Conservation (phyloP, 1,140 invertebrate species). For the Anastatus disparis region DNA sequence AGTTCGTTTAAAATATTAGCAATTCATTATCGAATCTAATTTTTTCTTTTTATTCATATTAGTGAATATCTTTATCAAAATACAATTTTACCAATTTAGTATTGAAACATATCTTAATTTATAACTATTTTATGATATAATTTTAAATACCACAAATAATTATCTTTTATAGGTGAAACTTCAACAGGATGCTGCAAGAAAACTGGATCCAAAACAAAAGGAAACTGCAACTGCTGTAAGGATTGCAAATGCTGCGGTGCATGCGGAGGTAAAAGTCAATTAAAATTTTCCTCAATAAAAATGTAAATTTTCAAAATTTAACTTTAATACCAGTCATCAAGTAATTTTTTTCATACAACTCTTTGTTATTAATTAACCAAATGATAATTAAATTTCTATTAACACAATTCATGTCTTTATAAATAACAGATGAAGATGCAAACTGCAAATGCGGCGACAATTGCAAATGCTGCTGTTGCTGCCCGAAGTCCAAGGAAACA, state of each 20-base stretch:
- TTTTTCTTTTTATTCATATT: too few relatives aligned
- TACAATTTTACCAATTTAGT: too few relatives aligned
- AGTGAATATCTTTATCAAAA: too few relatives aligned
- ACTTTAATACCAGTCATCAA: too few relatives aligned
- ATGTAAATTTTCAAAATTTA: too few relatives aligned
- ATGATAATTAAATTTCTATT: background rate
- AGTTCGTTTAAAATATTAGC: too few relatives aligned
- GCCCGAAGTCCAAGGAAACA: background rate
- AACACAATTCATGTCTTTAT: background rate
- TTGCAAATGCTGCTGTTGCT: conserved; percentile 9
- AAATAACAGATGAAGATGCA: background rate
- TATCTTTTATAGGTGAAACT: background rate
- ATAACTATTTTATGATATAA: too few relatives aligned
- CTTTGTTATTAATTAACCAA: background rate
- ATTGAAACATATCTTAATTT: too few relatives aligned
- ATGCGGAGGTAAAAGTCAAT: conserved; percentile 11
- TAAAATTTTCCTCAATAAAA: too few relatives aligned
- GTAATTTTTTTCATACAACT: too few relatives aligned
- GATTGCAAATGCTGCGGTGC: conserved; percentile 22
- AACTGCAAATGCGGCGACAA: background rate
- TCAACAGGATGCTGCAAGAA: background rate
- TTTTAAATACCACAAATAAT: too few relatives aligned
- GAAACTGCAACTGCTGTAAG: background rate
- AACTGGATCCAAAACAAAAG: background rate
- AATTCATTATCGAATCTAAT: too few relatives aligned